Evolutionary conservation across 2,113 vertebrate genomes (phyloP).

Genomic region (Lagopus muta): DNA sequence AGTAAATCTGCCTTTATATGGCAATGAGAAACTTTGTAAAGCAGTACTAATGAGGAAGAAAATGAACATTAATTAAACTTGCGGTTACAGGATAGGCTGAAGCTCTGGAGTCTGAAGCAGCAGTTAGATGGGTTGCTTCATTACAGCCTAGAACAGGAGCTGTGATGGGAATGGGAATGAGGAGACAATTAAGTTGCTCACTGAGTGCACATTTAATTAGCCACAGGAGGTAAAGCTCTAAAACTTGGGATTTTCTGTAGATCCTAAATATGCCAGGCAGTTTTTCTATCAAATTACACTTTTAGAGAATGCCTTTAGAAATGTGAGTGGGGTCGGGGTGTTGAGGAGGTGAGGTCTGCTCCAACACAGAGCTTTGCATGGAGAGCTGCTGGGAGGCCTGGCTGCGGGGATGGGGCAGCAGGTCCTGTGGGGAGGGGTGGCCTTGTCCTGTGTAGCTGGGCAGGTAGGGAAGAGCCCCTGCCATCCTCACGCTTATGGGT

Average conservation of each 20-base stretch:
- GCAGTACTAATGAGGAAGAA: slow-evolving; percentile 65
- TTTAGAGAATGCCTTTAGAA: slow-evolving; percentile 23
- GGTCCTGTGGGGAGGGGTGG: neutral
- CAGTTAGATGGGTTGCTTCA: slow-evolving; percentile 28
- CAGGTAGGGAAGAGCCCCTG: neutral
- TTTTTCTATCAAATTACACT: slow-evolving; percentile 42
- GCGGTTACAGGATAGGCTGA: neutral
- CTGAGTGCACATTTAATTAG: slow-evolving; percentile 69
- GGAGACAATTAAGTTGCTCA: slow-evolving; percentile 66
- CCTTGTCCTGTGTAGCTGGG: neutral
- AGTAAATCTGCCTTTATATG: slow-evolving; percentile 19
- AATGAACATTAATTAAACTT: slow-evolving; percentile 67
- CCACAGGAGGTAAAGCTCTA: neutral
- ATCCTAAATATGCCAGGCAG: slow-evolving; percentile 11
- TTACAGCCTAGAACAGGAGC: slow-evolving; percentile 56
- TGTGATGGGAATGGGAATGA: slow-evolving; percentile 71
- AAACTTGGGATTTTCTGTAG: slow-evolving; percentile 45
- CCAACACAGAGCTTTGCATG: neutral
- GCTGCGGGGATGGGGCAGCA: neutral
- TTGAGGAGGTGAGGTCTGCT: neutral
- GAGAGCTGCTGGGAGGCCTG: neutral
- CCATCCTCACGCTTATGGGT: neutral
- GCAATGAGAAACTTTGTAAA: slow-evolving; percentile 31
- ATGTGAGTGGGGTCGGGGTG: neutral
- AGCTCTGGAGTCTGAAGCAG: slow-evolving; percentile 49